A percentile compares a stretch with the other conserved stretches of the same genome.
These are phyloP conservation scores for Kryptolebias ocellatus DNA, from an alignment of 2,797 vertebrate genomes.

Conservation along the genomic window DNA sequence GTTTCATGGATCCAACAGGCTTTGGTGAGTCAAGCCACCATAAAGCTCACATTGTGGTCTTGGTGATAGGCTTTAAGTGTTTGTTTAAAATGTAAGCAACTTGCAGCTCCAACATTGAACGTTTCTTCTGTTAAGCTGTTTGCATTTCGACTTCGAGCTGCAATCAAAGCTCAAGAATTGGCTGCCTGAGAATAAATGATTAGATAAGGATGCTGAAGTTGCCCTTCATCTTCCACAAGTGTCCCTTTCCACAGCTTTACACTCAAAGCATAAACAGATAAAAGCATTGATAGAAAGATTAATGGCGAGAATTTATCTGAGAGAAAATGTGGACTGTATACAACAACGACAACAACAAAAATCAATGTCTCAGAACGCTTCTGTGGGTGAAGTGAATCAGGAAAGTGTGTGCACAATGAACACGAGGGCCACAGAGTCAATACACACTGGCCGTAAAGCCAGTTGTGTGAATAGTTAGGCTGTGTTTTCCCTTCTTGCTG, in stretches of 20 bases:
- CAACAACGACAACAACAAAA: constrained; percentile 16
- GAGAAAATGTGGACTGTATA: constrained; percentile 13
- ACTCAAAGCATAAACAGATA: constrained; percentile 23
- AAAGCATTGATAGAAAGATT: constrained; percentile 19
- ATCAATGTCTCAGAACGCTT: constrained; percentile 54
- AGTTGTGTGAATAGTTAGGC: constrained; percentile 38
- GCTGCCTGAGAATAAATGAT: constrained; percentile 11
- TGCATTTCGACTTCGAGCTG: constrained; percentile 9
- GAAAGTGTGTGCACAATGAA: constrained; percentile 54
- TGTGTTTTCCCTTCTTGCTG: constrained; percentile 35
- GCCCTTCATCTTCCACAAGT: constrained; percentile 10
- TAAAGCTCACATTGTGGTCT: too few species aligned
- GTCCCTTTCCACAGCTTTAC: constrained; percentile 18
- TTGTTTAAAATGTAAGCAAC: too few species aligned
- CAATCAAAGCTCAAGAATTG: constrained; percentile 18
- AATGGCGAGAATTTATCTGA: constrained; percentile 15
- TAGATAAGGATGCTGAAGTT: constrained; percentile 22
- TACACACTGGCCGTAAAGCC: constrained; percentile 27
- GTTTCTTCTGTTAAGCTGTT: constrained; percentile 6
- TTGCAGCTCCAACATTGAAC: background rate
- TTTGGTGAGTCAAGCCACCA: too few species aligned
- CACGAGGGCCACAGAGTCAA: constrained; percentile 59
- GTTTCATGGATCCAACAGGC: too few species aligned
- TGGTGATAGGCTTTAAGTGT: too few species aligned
- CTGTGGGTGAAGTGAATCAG: constrained; percentile 60